A percentile compares a stretch with the other conserved stretches of the same genome.
phyloP scores from a whole-genome alignment of 2,113 vertebrate species.

The Echinops telfairi region DNA sequence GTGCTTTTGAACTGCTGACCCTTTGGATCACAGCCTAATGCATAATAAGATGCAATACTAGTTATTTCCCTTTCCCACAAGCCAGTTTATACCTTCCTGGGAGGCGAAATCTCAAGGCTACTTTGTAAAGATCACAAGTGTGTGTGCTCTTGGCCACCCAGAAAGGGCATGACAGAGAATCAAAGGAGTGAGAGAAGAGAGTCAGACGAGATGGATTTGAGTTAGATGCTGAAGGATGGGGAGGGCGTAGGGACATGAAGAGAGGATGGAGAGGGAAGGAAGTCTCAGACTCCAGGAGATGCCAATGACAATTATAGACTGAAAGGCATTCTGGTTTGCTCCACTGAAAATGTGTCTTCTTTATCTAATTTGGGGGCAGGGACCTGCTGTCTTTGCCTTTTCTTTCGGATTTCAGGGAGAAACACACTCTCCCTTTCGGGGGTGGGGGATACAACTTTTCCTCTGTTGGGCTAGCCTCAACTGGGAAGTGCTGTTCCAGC shows the following conservation, averaged over 20 bases:
- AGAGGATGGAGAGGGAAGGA: not conserved
- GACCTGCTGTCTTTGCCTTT: not conserved
- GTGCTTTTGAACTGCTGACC: no score
- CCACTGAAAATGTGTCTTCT: not conserved
- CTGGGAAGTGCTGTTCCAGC: slow-evolving; percentile 57
- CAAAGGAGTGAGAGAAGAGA: not conserved
- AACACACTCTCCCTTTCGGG: slow-evolving; percentile 34
- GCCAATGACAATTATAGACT: not conserved
- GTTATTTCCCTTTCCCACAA: not conserved
- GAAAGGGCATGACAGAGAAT: not conserved
- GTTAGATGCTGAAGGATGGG: not conserved
- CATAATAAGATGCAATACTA: not conserved
- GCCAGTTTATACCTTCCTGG: not conserved
- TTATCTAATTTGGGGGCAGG: not conserved
- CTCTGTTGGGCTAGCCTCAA: slow-evolving; percentile 40
- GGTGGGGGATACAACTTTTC: slow-evolving; percentile 20
- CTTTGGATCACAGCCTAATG: no score
- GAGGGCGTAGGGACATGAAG: not conserved
- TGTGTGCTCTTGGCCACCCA: not conserved
- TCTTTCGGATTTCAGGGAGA: slow-evolving; percentile 37
- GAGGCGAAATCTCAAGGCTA: not conserved
- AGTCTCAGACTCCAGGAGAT: not conserved
- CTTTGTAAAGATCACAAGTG: not conserved
- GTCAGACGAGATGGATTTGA: not conserved
- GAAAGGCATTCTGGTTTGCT: not conserved